phyloP scores from a whole-genome alignment of 2,113 vertebrate species.

The Oryzias curvinotus region DNA sequence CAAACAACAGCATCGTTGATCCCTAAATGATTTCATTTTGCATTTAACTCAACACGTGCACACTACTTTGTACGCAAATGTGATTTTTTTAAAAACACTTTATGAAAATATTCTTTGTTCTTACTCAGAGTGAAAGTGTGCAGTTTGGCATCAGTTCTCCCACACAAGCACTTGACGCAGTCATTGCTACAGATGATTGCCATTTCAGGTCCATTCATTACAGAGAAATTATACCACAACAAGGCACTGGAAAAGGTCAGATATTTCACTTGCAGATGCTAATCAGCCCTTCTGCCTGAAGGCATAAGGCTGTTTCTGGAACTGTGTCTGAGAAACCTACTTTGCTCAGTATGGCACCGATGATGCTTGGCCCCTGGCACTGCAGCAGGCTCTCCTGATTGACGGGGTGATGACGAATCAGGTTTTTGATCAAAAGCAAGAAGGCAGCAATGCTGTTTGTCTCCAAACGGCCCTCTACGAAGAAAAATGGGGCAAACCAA shows the following conservation, averaged over 20 bases:
- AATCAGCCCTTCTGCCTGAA: constrained; percentile 14
- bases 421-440: constrained; percentile 92
- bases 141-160: constrained; percentile 10
- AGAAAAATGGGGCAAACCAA: constrained; percentile 22
- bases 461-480: constrained; percentile 86
- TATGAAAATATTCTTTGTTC: background rate
- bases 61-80: background rate
- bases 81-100: background rate
- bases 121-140: constrained; percentile 6
- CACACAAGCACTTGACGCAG: constrained; percentile 31
- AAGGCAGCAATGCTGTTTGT: constrained; percentile 90
- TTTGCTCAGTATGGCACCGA: constrained; percentile 90
- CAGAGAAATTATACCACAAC: constrained; percentile 16
- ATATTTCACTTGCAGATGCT: constrained; percentile 33
- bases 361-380: constrained; percentile 88
- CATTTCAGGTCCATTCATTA: constrained; percentile 46
- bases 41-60: no score
- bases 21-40: no score
- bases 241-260: constrained; percentile 40
- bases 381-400: constrained; percentile 95
- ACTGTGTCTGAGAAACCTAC: constrained; percentile 60
- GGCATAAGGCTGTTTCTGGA: constrained; percentile 1
- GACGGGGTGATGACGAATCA: constrained; percentile 83
- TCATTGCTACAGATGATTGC: constrained; percentile 30
- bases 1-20: no score